Percentiles rank a stretch among this genome's conserved stretches.
phyloP scores from a whole-genome alignment of 2,113 vertebrate genomes.

The Camelus bactrianus region DNA sequence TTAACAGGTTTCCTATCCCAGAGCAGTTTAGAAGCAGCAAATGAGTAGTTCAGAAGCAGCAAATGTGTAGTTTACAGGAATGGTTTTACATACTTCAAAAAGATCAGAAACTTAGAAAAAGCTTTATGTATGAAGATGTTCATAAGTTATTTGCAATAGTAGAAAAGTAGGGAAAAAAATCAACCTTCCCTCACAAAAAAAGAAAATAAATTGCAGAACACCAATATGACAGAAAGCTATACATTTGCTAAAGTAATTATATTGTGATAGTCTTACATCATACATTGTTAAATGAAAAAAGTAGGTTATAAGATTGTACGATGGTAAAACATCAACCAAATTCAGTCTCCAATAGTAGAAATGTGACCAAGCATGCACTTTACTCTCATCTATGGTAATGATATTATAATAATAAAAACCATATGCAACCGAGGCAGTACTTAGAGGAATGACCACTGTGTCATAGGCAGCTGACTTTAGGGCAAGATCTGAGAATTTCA shows the following conservation, averaged over 20 bases:
- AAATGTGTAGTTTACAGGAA: not conserved
- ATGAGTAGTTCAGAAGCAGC: not conserved
- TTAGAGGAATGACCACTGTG: not conserved
- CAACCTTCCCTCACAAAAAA: not conserved
- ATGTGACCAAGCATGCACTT: not conserved
- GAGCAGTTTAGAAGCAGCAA: not conserved
- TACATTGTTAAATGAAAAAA: not conserved
- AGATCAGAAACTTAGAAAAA: not conserved
- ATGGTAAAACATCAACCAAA: not conserved
- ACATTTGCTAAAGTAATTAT: not conserved
- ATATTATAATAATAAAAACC: not conserved
- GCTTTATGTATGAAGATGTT: not conserved
- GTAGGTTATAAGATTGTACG: not conserved
- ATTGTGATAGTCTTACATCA: not conserved
- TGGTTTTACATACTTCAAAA: not conserved
- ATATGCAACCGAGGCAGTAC: not conserved
- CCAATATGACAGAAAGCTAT: not conserved
- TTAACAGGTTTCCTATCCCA: not conserved
- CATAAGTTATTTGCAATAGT: not conserved
- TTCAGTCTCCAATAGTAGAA: not conserved
- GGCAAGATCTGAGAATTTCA: not conserved
- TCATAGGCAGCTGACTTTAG: not conserved
- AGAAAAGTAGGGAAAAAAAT: not conserved
- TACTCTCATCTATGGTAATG: not conserved
- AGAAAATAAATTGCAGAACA: conserved; percentile 4